phyloP scores from a whole-genome alignment of 2,113 vertebrate species.

The Calyptomena viridis region DNA sequence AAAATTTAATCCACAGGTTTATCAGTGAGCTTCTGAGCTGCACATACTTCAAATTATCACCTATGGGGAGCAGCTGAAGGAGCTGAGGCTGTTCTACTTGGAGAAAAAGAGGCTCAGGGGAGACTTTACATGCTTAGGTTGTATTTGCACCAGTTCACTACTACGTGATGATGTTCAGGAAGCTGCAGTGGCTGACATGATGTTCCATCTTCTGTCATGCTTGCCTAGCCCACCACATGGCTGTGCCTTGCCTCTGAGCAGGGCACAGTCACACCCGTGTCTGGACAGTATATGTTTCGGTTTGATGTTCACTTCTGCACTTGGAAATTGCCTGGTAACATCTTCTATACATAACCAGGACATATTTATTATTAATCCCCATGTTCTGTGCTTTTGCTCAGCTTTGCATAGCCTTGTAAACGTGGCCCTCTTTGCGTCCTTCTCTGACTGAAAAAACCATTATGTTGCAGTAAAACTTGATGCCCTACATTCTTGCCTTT shows the following conservation, averaged over 20 bases:
- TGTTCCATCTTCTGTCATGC: fast-evolving
- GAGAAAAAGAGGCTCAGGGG: neutral
- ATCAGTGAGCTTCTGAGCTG: neutral
- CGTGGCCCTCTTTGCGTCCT: neutral
- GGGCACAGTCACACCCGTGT: neutral
- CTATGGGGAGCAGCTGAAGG: neutral
- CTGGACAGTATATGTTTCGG: neutral
- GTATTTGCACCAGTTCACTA: neutral
- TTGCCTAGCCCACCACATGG: fast-evolving
- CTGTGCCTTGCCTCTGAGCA: neutral
- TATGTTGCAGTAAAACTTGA: neutral
- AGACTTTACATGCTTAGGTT: neutral
- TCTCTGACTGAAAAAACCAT: neutral
- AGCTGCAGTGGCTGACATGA: fast-evolving
- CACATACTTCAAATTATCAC: neutral
- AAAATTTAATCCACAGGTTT: neutral
- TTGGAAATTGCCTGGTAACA: neutral
- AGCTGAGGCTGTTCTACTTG: neutral
- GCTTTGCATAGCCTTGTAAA: neutral
- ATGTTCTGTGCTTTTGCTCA: neutral
- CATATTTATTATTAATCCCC: neutral
- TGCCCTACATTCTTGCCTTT: neutral
- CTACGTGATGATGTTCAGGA: neutral
- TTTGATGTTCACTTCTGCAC: neutral
- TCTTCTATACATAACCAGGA: neutral